Evolutionary conservation across 2,888 invertebrate genomes (phyloP), one percentile per base, ranked within the genome.

Genomic region (Thecophora atra): DNA sequence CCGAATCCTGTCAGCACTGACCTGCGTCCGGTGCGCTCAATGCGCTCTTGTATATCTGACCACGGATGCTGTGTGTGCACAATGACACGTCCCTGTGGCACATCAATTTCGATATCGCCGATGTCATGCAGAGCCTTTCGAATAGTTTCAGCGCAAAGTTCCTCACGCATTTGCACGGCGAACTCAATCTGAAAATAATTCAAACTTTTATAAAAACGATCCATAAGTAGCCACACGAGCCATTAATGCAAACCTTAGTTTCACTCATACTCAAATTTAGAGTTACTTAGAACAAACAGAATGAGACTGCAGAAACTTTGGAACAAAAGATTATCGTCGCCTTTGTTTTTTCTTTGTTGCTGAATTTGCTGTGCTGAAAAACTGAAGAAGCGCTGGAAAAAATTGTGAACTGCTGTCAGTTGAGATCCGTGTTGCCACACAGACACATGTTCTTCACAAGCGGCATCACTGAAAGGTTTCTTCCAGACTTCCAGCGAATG

Each of bases 1-100:
- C 94, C 95, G 84, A 92, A 92, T 6, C 96, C 97, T 80, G 93
- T 92, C 0, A 96, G 85, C 0, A 95, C 93, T 1, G 93, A 93
- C 76, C 91, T 89, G 73, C 88, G 89, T 0, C 96, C 96, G 0
- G 93, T 91, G 28, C 79, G 78, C 77, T 89, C 89, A 28, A 89
- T 88, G 77, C 82, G 84, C 51, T 88, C 87, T 75, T 88, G 87
- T 51, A 89, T 79, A 60, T 85, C 75, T 0, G 85, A 85, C 86
- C 87, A 87, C 7, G 87, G 86, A 3, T 76, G 73, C 21, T 78
- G 78, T 11, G 86, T 84, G 21, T 85, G 77, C 7, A 87, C 77
- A 21, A 85, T 79, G 2, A 87, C 83, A 5, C 85, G 78, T 4
- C 85, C 86, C 66, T 81, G 77, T 3, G 76, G 67, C 2, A 77